Evolutionary conservation across 2,113 vertebrate species (phyloP), one percentile per base, ranked within the genome.

Genomic region (Nyctibius bracteatus): DNA sequence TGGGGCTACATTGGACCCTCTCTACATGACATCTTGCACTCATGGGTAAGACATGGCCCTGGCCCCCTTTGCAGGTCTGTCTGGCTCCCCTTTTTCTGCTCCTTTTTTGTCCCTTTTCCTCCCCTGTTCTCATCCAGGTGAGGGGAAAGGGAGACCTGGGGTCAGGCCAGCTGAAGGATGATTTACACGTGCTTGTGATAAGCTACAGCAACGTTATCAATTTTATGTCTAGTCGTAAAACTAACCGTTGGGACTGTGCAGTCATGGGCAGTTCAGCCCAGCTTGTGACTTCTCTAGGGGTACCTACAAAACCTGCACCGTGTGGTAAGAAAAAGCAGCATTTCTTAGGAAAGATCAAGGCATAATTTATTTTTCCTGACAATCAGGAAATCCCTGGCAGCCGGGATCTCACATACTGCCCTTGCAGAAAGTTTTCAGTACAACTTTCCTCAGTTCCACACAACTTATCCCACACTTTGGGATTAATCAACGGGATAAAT

Each of bases 1-100:
- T 37, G 10, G 33, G 33, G 28, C 27, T 23, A 52, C 33, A 2
- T 1, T 30, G 70, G 15, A 21, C 20, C 33, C 33, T n/a, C 51
- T 37, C 54, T 9, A 28, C n/a, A 6, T 11, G 33, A 24, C 25
- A 25, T n/a, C 33, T 25, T 37, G 11, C 24, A 24, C 30, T 57
- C 24, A 13, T 0, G 14, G 28, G n/a, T 22, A 12, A 47, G 25
- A 55, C 44, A 43, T 3, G 4, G 61, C 35, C 27, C 33, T 0
- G 2, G 31, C 51, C 16, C 25, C 24, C 57, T 55, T 71, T 39
- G 46, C 28, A 39, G 12, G 6, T 62, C 39, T 22, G 54, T 54
- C 39, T 44, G 44, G 4, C 11, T 81, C 30, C 68, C 59, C 43
- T 44, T 67, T 67, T 44, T 30, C 33, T 44, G 61, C 54, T 68